Evolutionary conservation across 2,888 invertebrate species (phyloP), one percentile per base, ranked within the genome.

Genomic region (Chalcis sispes): DNA sequence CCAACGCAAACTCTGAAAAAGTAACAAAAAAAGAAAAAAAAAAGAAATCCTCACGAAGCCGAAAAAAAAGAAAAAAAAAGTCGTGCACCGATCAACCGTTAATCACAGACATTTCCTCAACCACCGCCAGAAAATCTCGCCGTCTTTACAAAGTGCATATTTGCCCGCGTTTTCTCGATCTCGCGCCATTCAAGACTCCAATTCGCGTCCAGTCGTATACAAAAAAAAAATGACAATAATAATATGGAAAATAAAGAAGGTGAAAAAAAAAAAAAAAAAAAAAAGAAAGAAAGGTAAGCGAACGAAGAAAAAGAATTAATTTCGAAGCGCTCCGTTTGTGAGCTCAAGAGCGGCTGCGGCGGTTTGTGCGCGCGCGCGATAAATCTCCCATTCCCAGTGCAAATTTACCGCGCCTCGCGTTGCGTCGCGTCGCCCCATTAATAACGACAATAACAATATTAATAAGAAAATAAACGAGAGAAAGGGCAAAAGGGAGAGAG

Each of bases 361-460:
- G 15, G 29, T 15, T 25, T 32, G 18, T 15, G 48, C 40, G 36
- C n/a, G 36, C 18, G 62, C 70, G 61, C 64, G 72, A 72, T 72
- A 72, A 72, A 72, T 72, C 72, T 70, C 36, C 72, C 42, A 64
- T 72, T 62, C 40, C 62, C 71, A 46, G 61, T 29, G 32, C 58
- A 56, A 72, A 56, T 66, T 66, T 62, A 67, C 72, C 29, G 67
- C 67, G 50, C 29, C 29, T 29, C 23, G 42, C 32, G 64, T 52
- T 36, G 27, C 20, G 29, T 27, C 50, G 56, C 67, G 48, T 46
- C 23, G 71, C 20, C 59, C 72, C 77, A 72, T 77, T 77, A 77
- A 77, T 77, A 77, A 77, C 59, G 42, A 59, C 62, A 40, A 72
- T 72, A 71, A 72, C 66, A 61, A 75, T 75, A 75, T 75, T 75